Conservation (phyloP, 1,140 invertebrate genomes). For the Euglossa dilemma region DNA sequence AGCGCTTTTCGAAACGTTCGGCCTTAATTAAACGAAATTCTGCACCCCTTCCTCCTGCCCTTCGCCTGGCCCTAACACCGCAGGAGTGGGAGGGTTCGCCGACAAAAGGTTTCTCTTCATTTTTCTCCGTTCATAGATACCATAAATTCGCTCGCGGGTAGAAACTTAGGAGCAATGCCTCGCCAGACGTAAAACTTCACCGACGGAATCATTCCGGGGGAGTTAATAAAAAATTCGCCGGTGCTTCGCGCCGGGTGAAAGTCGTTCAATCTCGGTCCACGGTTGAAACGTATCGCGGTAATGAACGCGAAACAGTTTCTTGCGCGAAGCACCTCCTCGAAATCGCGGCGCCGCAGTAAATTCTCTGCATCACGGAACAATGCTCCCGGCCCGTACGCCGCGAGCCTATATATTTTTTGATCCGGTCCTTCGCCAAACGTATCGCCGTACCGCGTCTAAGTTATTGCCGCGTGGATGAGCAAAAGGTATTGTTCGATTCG, state of each 20-base stretch:
- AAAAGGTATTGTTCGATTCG: slow-evolving; percentile 49
- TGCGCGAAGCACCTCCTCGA: slow-evolving; percentile 10
- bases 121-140: not conserved
- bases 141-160: not conserved
- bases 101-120: not conserved
- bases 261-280: slow-evolving; percentile 4
- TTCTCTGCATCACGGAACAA: slow-evolving; percentile 31
- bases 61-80: no score
- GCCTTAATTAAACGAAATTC: not conserved
- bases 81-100: no score
- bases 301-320: slow-evolving; percentile 33
- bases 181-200: slow-evolving; percentile 1
- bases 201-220: not conserved
- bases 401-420: slow-evolving; percentile 28
- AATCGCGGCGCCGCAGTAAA: slow-evolving; percentile 22
- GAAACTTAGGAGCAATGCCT: not conserved
- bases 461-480: slow-evolving; percentile 53
- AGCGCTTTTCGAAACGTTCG: not conserved
- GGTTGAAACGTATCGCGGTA: slow-evolving; percentile 1
- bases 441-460: slow-evolving; percentile 33
- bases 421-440: slow-evolving; percentile 27
- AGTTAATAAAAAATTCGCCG: slow-evolving; percentile 19
- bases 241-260: slow-evolving; percentile 4
- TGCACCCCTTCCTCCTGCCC: no score
- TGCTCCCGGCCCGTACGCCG: slow-evolving; percentile 1